Evolutionary conservation across 2,113 vertebrate genomes (phyloP).

Genomic region (Lepisosteus osseus): DNA sequence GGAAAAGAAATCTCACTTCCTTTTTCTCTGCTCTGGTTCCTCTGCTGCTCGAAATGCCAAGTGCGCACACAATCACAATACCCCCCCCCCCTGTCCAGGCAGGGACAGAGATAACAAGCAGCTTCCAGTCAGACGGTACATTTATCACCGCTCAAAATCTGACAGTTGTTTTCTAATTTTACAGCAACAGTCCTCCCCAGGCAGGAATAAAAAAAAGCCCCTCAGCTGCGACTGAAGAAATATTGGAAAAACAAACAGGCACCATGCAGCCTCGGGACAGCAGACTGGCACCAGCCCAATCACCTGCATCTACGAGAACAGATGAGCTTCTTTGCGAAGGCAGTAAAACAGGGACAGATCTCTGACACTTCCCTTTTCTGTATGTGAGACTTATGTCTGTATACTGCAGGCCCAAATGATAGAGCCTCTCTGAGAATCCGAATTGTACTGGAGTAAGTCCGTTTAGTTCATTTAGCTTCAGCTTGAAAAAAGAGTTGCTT

Average conservation of each 20-base stretch:
- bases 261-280: slow-evolving; percentile 53
- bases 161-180: slow-evolving; percentile 67
- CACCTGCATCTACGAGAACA: slow-evolving; percentile 29
- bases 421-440: too few relatives aligned
- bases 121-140: slow-evolving; percentile 53
- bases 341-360: background rate
- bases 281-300: slow-evolving; percentile 35
- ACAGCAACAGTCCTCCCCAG: slow-evolving; percentile 43
- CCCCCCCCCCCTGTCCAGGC: slow-evolving; percentile 48
- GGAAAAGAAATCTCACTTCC: background rate
- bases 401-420: too few relatives aligned
- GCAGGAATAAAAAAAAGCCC: slow-evolving; percentile 43
- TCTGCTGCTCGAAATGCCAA: slow-evolving; percentile 32
- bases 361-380: slow-evolving; percentile 12
- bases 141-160: slow-evolving; percentile 63
- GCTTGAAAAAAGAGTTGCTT: too few relatives aligned
- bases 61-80: background rate
- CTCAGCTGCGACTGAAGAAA: slow-evolving; percentile 57
- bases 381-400: background rate
- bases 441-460: too few relatives aligned
- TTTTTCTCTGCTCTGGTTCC: slow-evolving; percentile 24
- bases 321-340: slow-evolving; percentile 18
- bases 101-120: slow-evolving; percentile 65
- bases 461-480: too few relatives aligned
- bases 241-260: slow-evolving; percentile 54